Percentiles rank a stretch among this genome's conserved stretches.
Evolutionary conservation across 2,113 vertebrate species (phyloP).

Genomic region (Pundamilia nyererei): DNA sequence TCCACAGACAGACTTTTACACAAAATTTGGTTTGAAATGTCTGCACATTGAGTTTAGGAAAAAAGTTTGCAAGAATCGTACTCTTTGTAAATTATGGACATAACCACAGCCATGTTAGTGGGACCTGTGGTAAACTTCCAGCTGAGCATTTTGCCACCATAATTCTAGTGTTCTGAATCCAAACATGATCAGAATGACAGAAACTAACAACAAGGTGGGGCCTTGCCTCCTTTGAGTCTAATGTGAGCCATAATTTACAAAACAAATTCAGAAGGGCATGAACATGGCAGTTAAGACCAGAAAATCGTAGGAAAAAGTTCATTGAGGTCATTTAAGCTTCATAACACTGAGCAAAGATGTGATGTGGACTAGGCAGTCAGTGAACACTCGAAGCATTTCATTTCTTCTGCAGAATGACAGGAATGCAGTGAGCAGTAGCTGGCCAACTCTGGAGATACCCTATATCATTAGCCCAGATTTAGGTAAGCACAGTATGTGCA

Average conservation of each 20-base stretch:
- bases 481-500: not conserved
- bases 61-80: rapidly evolving
- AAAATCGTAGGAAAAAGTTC: rapidly evolving
- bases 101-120: not conserved
- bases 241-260: not conserved
- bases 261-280: not conserved
- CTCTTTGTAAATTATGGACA: not conserved
- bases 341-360: rapidly evolving
- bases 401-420: conserved; percentile 1
- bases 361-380: not conserved
- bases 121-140: not conserved
- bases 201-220: not conserved
- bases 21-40: not conserved
- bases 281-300: not conserved
- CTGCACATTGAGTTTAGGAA: not conserved
- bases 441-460: conserved; percentile 18
- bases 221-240: not conserved
- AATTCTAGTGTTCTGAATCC: not conserved
- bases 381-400: not conserved
- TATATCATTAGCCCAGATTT: conserved; percentile 25
- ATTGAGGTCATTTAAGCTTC: not conserved
- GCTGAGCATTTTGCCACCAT: not conserved
- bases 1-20: not conserved
- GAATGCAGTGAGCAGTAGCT: not conserved
- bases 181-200: not conserved